These are phyloP conservation scores for Sylvia borin DNA, from an alignment of 2,797 vertebrate species.

Conservation along the genomic window DNA sequence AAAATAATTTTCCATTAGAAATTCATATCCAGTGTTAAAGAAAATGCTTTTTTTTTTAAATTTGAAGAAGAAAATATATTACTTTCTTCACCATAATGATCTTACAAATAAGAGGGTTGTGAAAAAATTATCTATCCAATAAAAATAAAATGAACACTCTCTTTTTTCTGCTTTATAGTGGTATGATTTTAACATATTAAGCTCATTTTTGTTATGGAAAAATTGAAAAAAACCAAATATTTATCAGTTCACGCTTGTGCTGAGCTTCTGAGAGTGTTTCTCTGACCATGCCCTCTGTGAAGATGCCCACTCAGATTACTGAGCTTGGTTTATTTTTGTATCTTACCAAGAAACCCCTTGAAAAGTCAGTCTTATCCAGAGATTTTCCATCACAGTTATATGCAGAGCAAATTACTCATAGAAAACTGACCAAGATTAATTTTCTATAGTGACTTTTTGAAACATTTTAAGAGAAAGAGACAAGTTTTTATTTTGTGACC, in stretches of 20 bases:
- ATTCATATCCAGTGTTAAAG: not conserved
- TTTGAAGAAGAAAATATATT: not conserved
- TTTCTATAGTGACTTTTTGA: not conserved
- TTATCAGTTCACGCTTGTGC: not conserved
- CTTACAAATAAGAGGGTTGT: not conserved
- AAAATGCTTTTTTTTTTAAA: not conserved
- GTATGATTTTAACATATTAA: not conserved
- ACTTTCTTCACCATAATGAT: not conserved
- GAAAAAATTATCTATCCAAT: not conserved
- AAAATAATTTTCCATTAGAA: not conserved
- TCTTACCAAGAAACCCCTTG: not conserved
- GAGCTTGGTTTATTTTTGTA: not conserved
- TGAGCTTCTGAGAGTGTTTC: not conserved
- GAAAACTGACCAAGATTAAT: not conserved
- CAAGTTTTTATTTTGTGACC: not conserved
- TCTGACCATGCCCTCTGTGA: not conserved
- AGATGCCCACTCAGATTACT: not conserved
- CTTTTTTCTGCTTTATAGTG: not conserved
- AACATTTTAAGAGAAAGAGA: not conserved
- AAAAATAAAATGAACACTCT: not conserved
- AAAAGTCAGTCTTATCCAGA: not conserved
- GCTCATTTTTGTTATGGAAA: not conserved
- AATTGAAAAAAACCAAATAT: not conserved
- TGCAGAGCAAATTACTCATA: not conserved
- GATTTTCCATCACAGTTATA: not conserved